Conservation (phyloP, 2,113 vertebrate genomes). For the Oophaga pumilio region DNA sequence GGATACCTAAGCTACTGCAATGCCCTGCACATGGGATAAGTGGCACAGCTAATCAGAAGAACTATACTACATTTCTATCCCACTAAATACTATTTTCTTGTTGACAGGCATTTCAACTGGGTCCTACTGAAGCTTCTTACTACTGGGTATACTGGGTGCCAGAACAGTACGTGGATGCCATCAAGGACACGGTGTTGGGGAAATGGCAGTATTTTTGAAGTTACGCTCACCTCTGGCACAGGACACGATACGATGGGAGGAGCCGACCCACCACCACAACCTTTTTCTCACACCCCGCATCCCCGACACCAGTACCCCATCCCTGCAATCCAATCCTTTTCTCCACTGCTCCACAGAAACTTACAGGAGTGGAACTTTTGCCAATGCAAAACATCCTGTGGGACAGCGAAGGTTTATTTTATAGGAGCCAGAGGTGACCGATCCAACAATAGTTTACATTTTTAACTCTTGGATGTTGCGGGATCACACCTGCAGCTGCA, state of each 20-base stretch:
- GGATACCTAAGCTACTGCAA: too few relatives aligned
- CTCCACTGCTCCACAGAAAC: conserved; percentile 43
- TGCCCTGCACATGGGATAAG: too few relatives aligned
- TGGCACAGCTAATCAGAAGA: too few relatives aligned
- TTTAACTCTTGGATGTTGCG: conserved; percentile 77
- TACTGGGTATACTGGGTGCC: conserved; percentile 99
- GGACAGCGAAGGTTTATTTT: conserved; percentile 29
- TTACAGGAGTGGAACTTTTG: conserved; percentile 76
- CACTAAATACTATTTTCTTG: conserved; percentile 58
- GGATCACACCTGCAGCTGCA: conserved; percentile 75
- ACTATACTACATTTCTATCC: background rate
- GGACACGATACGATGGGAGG: conserved; percentile 73
- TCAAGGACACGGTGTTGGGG: conserved; percentile 99
- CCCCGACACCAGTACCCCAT: background rate
- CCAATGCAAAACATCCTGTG: conserved; percentile 61
- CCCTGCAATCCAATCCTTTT: background rate
- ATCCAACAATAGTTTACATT: conserved; percentile 76
- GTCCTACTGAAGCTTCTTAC: conserved; percentile 99
- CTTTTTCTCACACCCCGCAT: conserved; percentile 26
- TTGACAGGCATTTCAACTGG: conserved; percentile 95
- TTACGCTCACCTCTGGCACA: conserved; percentile 95
- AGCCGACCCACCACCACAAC: background rate
- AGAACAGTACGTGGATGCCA: conserved; percentile 97
- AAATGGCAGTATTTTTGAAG: conserved; percentile 99
- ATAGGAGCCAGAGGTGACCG: conserved; percentile 82